phyloP scores from a whole-genome alignment of 2,888 invertebrate genomes.

The Mesoligia furuncula region DNA sequence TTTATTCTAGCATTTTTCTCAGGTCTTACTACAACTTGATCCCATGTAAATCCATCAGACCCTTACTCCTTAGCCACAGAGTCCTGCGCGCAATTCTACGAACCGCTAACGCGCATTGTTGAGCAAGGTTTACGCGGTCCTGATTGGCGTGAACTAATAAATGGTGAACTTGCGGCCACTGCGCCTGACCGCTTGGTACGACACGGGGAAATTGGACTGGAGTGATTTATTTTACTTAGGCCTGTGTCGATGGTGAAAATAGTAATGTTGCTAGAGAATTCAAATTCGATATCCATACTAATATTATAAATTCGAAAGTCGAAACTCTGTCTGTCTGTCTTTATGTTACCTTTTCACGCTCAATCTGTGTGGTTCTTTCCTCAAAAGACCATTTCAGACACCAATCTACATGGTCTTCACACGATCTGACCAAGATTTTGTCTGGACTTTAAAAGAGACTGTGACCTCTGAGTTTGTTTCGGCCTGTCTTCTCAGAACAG shows the following conservation, averaged over 20 bases:
- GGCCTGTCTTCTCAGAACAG: no score
- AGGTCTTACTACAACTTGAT: not conserved
- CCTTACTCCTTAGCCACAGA: constrained; percentile 31
- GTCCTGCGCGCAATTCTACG: constrained; percentile 54
- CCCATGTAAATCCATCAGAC: constrained; percentile 26
- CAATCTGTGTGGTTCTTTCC: no score
- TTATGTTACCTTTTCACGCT: no score
- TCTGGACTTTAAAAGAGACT: no score
- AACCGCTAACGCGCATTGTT: constrained; percentile 67
- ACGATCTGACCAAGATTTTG: no score
- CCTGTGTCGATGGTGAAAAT: not conserved
- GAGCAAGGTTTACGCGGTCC: constrained; percentile 61
- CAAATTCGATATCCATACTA: not conserved
- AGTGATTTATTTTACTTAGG: not conserved
- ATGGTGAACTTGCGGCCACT: constrained; percentile 64
- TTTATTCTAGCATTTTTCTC: not conserved
- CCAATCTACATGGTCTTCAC: no score
- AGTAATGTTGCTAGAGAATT: not conserved
- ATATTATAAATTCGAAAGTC: no score
- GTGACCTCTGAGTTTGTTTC: no score
- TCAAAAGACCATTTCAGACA: no score
- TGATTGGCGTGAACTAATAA: constrained; percentile 73
- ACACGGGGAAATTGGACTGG: constrained; percentile 30
- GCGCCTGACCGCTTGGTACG: constrained; percentile 56
- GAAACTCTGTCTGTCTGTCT: no score